Evolutionary conservation across 2,888 invertebrate species (phyloP).

Genomic region (Zeuzera pyrina): DNA sequence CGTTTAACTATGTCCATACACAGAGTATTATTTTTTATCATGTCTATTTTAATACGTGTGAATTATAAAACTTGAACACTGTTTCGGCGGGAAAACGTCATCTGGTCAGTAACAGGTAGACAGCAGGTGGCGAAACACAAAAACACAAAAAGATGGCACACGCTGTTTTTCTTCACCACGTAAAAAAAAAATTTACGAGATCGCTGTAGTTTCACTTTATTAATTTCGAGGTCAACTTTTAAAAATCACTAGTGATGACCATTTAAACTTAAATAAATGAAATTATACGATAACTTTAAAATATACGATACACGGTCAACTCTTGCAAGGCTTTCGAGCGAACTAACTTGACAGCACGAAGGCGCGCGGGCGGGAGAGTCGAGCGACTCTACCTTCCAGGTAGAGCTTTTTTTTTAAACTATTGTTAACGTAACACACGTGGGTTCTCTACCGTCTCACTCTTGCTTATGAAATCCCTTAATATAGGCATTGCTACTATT

Average conservation of each 20-base stretch:
- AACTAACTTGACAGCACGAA: slow-evolving; percentile 38
- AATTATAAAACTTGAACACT: slow-evolving; percentile 10
- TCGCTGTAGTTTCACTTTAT: no score
- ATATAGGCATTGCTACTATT: slow-evolving; percentile 23
- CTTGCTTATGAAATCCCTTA: slow-evolving; percentile 20
- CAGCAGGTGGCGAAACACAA: slow-evolving; percentile 40
- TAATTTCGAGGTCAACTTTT: no score
- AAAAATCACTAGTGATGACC: no score
- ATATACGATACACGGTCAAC: slow-evolving; percentile 37
- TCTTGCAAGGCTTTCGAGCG: slow-evolving; percentile 40
- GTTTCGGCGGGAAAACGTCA: slow-evolving; percentile 56
- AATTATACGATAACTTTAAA: no score
- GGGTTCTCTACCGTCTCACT: slow-evolving; percentile 44
- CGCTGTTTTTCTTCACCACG: no score
- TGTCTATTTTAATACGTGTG: slow-evolving; percentile 5
- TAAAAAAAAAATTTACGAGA: no score
- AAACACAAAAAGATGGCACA: no score
- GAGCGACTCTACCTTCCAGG: slow-evolving; percentile 54
- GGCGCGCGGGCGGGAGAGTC: slow-evolving; percentile 43
- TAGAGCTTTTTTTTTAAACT: slow-evolving; percentile 59
- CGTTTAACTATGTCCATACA: slow-evolving; percentile 33
- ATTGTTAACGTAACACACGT: slow-evolving; percentile 67
- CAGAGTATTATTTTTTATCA: slow-evolving; percentile 3
- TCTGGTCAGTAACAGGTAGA: slow-evolving; percentile 24
- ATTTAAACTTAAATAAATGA: no score